Evolutionary conservation across 2,888 invertebrate genomes (phyloP), one percentile per base, ranked within the genome.

Genomic region (Criorhina ranunculi): DNA sequence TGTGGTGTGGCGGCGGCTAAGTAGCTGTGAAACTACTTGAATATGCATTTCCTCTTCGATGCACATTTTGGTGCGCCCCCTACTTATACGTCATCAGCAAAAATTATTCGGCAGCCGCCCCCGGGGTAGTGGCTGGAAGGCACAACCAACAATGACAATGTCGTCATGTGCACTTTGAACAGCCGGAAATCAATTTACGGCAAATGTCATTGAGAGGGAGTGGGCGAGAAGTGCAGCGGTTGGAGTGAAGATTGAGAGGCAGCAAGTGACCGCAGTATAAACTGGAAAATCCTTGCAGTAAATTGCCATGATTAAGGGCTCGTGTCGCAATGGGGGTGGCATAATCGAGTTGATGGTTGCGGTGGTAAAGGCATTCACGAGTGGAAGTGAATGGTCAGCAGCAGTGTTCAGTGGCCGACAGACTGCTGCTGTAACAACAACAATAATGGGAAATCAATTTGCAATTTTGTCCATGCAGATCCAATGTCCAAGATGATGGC

Each of bases 21-120:
- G 85, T 85, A 85, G 85, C 85, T 80, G 80, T 75, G 80, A 76
- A 85, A 80, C 80, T 80, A 85, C 80, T 85, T 85, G 80, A 85
- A 85, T 80, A 85, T 85, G 85, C 80, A 85, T 83, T 83, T 83
- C 69, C 73, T 62, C 55, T 66, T 19, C 19, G 55, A 67, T 60
- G 60, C 77, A 66, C 64, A 77, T 59, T 70, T 77, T 57, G 17
- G 15, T 33, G 40, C n/a, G 24, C 46, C 53, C 59, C 66, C 51
- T 66, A 66, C 85, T 85, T 85, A 66, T 53, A 57, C 29, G 75
- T 85, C 80, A 80, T 85, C 85, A 76, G 69, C 75, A 85, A 75
- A 85, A 79, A 76, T 66, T 40, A 64, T 67, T 24, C 4, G 24
- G 24, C 64, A n/a, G n/a, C 46, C 24, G 42, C 64, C 42, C 46